These are phyloP conservation scores for Lepidochitona cinerea DNA, from an alignment of 2,888 invertebrate genomes.

Conservation along the genomic window DNA sequence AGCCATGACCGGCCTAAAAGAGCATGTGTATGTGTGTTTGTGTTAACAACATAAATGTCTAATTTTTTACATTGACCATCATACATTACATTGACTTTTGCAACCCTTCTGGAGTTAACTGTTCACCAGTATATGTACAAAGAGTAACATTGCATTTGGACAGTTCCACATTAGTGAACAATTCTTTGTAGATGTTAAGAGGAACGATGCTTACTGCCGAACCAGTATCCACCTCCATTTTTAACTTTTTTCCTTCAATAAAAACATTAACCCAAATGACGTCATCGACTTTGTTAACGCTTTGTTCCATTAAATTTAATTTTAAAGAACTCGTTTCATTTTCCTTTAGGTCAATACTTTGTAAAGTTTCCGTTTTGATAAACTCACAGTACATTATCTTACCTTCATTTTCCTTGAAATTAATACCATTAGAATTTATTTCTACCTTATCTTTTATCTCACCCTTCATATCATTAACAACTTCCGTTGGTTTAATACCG, in stretches of 20 bases:
- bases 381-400: no score
- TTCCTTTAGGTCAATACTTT: no score
- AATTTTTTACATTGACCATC: background rate
- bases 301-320: background rate
- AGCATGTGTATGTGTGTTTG: slow-evolving; percentile 10
- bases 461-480: no score
- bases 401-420: no score
- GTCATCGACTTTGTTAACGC: background rate
- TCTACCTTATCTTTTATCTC: no score
- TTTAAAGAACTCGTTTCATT: no score
- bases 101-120: background rate
- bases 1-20: slow-evolving; percentile 22
- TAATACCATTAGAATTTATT: no score
- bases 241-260: slow-evolving; percentile 18
- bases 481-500: no score
- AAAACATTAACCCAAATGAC: background rate
- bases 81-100: background rate
- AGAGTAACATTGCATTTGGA: background rate
- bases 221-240: slow-evolving; percentile 34
- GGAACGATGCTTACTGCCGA: background rate
- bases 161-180: background rate
- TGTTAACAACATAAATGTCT: background rate
- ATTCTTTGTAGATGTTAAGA: background rate
- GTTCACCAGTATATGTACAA: background rate
- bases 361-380: no score